Percentiles rank a stretch among this genome's conserved stretches.
Conservation (phyloP, 2,797 vertebrate genomes). For the Lophius americanus region DNA sequence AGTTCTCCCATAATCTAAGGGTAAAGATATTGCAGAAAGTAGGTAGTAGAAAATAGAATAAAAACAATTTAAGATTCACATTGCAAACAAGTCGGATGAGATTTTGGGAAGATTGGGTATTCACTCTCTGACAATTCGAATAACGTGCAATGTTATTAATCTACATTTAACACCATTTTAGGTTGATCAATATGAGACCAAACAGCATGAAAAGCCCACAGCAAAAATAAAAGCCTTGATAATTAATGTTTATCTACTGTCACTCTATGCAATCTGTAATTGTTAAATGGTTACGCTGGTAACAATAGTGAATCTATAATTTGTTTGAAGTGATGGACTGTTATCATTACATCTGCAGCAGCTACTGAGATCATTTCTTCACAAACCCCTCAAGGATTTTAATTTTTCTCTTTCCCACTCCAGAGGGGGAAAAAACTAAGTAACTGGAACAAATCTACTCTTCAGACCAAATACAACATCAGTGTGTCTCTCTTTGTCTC, state of each 20-base stretch:
- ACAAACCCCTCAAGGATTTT: slow-evolving; percentile 44
- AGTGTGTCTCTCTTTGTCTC: slow-evolving; percentile 37
- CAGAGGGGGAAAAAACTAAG: slow-evolving; percentile 55
- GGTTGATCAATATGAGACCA: no score
- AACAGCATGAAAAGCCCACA: not conserved
- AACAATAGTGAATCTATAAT: slow-evolving; percentile 39
- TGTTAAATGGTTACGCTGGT: slow-evolving; percentile 36
- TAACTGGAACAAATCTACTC: slow-evolving; percentile 60
- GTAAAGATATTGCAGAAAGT: no score
- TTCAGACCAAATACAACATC: slow-evolving; percentile 34
- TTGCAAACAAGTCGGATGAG: no score
- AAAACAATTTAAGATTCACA: no score
- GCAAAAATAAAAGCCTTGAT: not conserved
- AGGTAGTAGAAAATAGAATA: no score
- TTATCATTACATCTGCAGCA: slow-evolving; percentile 58
- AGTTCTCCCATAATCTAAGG: no score
- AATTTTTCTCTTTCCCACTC: slow-evolving; percentile 48
- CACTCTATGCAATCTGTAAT: slow-evolving; percentile 31
- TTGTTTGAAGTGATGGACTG: slow-evolving; percentile 59
- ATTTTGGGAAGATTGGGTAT: no score
- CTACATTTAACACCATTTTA: no score
- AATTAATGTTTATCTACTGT: slow-evolving; percentile 43
- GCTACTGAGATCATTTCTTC: slow-evolving; percentile 48
- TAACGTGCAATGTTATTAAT: no score
- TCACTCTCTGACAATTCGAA: no score